Conservation (phyloP, 2,888 invertebrate species). For the Aethes cnicana region DNA sequence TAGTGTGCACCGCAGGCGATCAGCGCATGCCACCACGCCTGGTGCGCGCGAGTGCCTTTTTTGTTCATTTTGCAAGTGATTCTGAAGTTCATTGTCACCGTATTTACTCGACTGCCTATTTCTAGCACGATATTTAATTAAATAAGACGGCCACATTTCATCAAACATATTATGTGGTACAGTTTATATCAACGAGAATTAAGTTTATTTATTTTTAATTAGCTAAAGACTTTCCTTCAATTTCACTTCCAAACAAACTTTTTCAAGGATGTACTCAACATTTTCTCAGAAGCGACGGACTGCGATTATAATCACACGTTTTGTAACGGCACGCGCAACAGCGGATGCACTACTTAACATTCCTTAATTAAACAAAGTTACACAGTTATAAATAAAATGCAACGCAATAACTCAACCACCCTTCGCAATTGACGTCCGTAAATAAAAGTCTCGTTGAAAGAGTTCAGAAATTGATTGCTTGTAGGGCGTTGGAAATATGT, state of each 20-base stretch:
- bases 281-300: slow-evolving; percentile 33
- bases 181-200: no score
- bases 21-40: slow-evolving; percentile 20
- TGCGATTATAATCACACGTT: slow-evolving; percentile 40
- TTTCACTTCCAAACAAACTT: slow-evolving; percentile 30
- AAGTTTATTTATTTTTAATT: slow-evolving; percentile 14
- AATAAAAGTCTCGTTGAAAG: slow-evolving; percentile 9
- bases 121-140: slow-evolving; percentile 3
- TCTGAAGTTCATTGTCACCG: slow-evolving; percentile 27
- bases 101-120: slow-evolving; percentile 24
- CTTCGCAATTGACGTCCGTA: not conserved
- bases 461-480: slow-evolving; percentile 5
- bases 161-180: not conserved
- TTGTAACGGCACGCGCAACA: slow-evolving; percentile 39
- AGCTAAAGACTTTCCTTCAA: slow-evolving; percentile 22
- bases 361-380: slow-evolving; percentile 8
- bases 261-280: slow-evolving; percentile 37
- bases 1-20: not conserved
- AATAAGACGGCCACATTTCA: slow-evolving; percentile 1
- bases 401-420: no score
- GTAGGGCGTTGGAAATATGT: slow-evolving; percentile 16
- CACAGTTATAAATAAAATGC: no score
- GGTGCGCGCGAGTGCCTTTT: slow-evolving; percentile 11
- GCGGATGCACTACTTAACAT: slow-evolving; percentile 28
- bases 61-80: slow-evolving; percentile 24